Evolutionary conservation across 2,888 invertebrate genomes (phyloP).

Genomic region (Boloria selene): DNA sequence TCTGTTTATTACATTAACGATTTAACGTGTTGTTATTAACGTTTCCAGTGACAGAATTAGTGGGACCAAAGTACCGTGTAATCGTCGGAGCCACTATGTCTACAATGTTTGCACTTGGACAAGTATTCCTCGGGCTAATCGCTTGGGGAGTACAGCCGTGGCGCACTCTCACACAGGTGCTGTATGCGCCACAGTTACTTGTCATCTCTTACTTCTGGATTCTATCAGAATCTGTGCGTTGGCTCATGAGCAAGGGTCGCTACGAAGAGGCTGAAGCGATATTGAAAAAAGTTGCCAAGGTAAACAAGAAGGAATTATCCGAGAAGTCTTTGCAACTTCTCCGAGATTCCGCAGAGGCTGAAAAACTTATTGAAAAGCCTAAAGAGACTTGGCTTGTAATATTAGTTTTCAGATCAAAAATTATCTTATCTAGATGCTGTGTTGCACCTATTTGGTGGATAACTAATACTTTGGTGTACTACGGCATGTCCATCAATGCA

Average conservation of each 20-base stretch:
- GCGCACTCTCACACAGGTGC: conserved; percentile 85
- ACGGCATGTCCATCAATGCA: conserved; percentile 86
- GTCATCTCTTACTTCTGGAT: conserved; percentile 87
- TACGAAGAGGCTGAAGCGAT: conserved; percentile 85
- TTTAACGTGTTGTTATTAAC: not conserved
- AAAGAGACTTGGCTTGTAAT: conserved; percentile 64
- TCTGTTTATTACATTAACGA: not conserved
- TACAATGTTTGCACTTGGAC: conserved; percentile 88
- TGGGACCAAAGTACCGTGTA: conserved; percentile 88
- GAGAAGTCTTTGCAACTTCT: conserved; percentile 77
- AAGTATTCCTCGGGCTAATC: conserved; percentile 86
- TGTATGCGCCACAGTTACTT: conserved; percentile 87
- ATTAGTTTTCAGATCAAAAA: conserved; percentile 58
- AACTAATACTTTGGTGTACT: conserved; percentile 87
- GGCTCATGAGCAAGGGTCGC: conserved; percentile 88
- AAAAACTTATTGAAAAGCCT: conserved; percentile 54
- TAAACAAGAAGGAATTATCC: conserved; percentile 82
- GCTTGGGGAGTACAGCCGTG: conserved; percentile 88
- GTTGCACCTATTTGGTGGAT: conserved; percentile 85
- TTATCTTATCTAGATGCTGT: conserved; percentile 58
- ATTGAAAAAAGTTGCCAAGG: conserved; percentile 83
- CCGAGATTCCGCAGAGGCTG: conserved; percentile 61
- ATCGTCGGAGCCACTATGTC: conserved; percentile 88
- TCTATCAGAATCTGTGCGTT: conserved; percentile 88
- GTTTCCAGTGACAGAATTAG: conserved; percentile 87